Base-by-base conservation (phyloP, 2,888 invertebrate species). In the Chromoteleia sp. region DNA sequence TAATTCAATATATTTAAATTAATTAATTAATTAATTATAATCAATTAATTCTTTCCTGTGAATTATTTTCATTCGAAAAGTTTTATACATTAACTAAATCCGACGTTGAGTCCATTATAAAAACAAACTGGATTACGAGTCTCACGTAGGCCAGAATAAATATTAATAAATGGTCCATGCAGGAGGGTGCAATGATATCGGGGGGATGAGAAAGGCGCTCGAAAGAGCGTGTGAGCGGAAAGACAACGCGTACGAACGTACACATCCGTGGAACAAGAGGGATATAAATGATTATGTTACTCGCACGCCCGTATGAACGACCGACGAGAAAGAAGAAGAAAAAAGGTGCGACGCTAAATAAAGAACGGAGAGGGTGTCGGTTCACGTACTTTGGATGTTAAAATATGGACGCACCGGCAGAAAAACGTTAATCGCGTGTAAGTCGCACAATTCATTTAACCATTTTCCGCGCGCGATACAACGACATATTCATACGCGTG, bases 361-460 rank as follows among this genome's bases (percentile, higher is more conserved):
- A 58, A 50, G 59, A 15, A n/a, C 36, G 36, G 39, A 58, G 50
- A 48, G 52, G 52, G 43, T 58, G 58, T 43, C 45, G 45, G 70
- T 59, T 74, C 79, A 48, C 74, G 68, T 45, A 68, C 68, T 68
- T 79, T 36, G 52, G 61, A 61, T 56, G 74, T 59, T 80, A 80
- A 80, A 80, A 75, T 80, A 80, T 80, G 75, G 70, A 75, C 39
- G 48, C 50, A 61, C 29, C 45, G 39, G 39, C 33, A 50, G 80
- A 74, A 80, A 75, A 75, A 79, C 50, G 73, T 48, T 79, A 74
- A 75, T 80, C 80, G 68, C 70, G 68, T 80, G 80, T 74, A 75
- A 80, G 74, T 45, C 45, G 56, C 56, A 63, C 80, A 65, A 80
- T 75, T 63, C 68, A 75, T 80, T 80, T 75, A 41, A 43, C 65